phyloP scores from a whole-genome alignment of 2,113 vertebrate genomes.

The Arothron firmamentum region DNA sequence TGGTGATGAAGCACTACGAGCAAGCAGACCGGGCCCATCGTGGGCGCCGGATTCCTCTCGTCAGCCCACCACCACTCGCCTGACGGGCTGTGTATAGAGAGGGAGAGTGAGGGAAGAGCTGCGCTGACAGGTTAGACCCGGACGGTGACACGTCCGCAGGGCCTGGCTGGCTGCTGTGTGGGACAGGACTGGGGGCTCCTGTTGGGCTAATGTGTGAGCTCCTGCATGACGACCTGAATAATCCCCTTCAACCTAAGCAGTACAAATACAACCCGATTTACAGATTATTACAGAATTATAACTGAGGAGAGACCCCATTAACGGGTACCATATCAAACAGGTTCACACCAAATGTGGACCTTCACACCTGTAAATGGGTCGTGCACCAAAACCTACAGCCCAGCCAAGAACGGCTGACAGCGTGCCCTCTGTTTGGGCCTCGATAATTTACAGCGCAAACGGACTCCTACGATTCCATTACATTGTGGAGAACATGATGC shows the following conservation, averaged over 20 bases:
- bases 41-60: constrained; percentile 83
- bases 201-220: constrained; percentile 26
- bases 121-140: constrained; percentile 73
- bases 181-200: constrained; percentile 18
- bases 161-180: constrained; percentile 82
- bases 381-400: no score
- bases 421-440: no score
- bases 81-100: constrained; percentile 90
- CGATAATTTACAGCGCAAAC: no score
- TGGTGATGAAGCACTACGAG: constrained; percentile 65
- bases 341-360: no score
- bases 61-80: constrained; percentile 81
- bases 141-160: constrained; percentile 84
- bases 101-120: constrained; percentile 77
- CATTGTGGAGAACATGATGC: not conserved
- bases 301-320: no score
- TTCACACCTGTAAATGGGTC: no score
- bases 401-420: not conserved
- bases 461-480: no score
- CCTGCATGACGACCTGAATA: constrained; percentile 2
- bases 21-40: constrained; percentile 60
- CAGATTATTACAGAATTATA: no score
- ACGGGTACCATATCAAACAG: no score
- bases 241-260: no score
- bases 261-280: no score